phyloP scores from a whole-genome alignment of 2,888 invertebrate species.

The Prosapia bicincta region DNA sequence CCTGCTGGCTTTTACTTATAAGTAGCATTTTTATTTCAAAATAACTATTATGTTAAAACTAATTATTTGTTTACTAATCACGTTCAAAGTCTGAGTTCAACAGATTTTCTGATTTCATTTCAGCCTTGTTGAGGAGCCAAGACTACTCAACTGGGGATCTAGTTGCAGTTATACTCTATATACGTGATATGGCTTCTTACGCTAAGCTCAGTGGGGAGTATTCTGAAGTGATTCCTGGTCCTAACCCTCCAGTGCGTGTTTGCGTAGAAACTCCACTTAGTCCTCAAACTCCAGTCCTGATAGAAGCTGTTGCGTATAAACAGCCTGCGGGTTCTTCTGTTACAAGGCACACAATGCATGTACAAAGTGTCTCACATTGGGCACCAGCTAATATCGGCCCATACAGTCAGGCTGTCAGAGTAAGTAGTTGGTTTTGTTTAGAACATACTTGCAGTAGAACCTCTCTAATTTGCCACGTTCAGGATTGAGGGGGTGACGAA shows the following conservation, averaged over 20 bases:
- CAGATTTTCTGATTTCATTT: no score
- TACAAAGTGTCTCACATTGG: constrained; percentile 95
- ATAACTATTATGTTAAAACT: no score
- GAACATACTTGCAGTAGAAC: no score
- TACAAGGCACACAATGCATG: constrained; percentile 79
- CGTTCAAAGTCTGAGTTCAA: no score
- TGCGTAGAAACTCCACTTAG: constrained; percentile 79
- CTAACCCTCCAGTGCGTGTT: constrained; percentile 81
- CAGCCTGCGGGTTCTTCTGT: constrained; percentile 39
- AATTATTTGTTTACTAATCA: no score
- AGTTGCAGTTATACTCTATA: constrained; percentile 79
- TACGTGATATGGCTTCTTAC: constrained; percentile 79
- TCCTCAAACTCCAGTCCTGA: constrained; percentile 64
- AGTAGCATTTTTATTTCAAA: no score
- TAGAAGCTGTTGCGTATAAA: constrained; percentile 69
- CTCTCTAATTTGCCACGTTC: no score
- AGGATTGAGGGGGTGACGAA: no score
- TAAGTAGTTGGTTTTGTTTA: no score
- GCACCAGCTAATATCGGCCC: constrained; percentile 97
- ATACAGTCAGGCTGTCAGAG: constrained; percentile 88
- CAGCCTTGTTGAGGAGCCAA: constrained; percentile 53
- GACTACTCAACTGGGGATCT: constrained; percentile 60
- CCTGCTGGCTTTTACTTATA: no score
- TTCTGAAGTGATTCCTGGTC: constrained; percentile 64
- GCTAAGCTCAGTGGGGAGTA: constrained; percentile 74